These are phyloP conservation scores for Mizuhopecten yessoensis DNA, from an alignment of 1,140 invertebrate genomes.

Conservation along the genomic window DNA sequence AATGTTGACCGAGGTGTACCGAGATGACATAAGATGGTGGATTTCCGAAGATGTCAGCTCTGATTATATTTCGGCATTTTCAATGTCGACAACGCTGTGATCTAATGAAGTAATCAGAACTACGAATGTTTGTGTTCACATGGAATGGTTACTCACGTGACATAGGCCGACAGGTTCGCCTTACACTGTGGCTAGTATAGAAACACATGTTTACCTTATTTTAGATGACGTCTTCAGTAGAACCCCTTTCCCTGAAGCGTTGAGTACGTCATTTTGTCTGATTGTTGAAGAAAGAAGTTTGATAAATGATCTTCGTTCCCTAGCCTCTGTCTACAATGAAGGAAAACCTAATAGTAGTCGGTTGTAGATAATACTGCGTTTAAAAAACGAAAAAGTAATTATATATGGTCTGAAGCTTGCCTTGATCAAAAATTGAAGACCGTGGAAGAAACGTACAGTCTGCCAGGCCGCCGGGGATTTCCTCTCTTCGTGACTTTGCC, in stretches of 20 bases:
- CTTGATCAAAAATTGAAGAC: no score
- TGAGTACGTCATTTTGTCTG: background rate
- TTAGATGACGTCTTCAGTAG: background rate
- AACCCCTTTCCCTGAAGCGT: background rate
- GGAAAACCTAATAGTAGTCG: background rate
- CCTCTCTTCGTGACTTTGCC: no score
- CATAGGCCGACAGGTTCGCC: background rate
- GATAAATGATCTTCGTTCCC: background rate
- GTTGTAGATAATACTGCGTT: no score
- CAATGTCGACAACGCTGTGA: background rate
- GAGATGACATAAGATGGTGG: background rate
- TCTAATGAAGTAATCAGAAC: background rate
- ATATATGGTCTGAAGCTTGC: no score
- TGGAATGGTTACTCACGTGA: background rate
- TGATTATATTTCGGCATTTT: background rate
- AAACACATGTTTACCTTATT: background rate
- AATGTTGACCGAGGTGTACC: background rate
- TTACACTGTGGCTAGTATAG: background rate
- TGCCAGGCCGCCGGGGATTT: no score
- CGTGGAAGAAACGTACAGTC: no score
- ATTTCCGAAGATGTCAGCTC: conserved; percentile 6
- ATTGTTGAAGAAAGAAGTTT: background rate
- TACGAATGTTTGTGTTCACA: background rate
- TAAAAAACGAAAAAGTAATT: no score
- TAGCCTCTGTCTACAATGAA: background rate